These are phyloP conservation scores for Neolamprologus falcicula DNA, from an alignment of 2,113 vertebrate species.

Conservation along the genomic window DNA sequence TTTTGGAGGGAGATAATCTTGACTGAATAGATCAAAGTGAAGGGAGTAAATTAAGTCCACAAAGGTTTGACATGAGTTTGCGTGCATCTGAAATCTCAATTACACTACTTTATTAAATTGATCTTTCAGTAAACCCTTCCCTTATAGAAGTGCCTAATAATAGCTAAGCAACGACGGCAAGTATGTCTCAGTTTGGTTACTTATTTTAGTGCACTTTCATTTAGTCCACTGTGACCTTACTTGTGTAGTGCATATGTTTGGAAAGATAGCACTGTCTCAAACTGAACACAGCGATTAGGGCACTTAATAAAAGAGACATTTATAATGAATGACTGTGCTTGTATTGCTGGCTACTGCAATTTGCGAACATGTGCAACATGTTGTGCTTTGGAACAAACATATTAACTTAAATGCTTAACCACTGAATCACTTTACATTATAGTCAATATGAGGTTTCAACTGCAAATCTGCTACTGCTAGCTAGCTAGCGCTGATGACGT, in stretches of 20 bases:
- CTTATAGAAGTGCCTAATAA: neutral
- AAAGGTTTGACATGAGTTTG: neutral
- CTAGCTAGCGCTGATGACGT: neutral
- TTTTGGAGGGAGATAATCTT: neutral
- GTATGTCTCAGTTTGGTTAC: neutral
- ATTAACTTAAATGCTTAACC: neutral
- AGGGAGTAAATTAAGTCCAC: neutral
- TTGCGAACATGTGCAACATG: neutral
- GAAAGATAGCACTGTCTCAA: neutral
- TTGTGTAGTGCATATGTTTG: neutral
- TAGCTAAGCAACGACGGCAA: neutral
- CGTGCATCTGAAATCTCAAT: neutral
- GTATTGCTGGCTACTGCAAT: neutral
- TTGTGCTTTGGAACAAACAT: neutral
- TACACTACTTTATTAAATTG: neutral
- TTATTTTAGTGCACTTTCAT: neutral
- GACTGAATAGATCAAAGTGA: neutral
- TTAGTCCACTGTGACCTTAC: neutral
- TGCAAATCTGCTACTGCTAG: neutral
- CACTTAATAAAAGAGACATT: neutral
- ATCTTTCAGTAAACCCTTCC: neutral
- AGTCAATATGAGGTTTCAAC: neutral
- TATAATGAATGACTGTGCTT: neutral
- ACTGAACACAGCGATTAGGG: neutral
- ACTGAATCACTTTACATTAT: neutral